Percentiles rank a stretch among this genome's conserved stretches.
Evolutionary conservation across 2,888 invertebrate species (phyloP).

Genomic region (Parthenolecanium corni): DNA sequence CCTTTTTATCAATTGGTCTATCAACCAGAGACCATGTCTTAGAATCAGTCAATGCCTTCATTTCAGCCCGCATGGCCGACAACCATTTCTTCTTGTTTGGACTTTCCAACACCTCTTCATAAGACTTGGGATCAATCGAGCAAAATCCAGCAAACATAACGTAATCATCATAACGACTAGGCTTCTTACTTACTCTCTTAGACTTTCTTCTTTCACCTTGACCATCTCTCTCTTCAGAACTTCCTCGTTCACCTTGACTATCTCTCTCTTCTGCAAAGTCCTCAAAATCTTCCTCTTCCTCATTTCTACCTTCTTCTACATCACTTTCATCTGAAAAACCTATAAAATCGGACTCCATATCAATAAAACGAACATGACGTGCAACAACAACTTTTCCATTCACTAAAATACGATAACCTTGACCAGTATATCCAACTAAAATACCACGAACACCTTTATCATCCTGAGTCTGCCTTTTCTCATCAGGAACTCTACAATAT

Average conservation of each 20-base stretch:
- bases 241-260: background rate
- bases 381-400: background rate
- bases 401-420: background rate
- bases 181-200: background rate
- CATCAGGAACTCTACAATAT: constrained; percentile 35
- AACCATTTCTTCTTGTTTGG: too few species aligned
- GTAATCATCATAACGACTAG: background rate
- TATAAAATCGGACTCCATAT: background rate
- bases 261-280: background rate
- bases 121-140: background rate
- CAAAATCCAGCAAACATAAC: background rate
- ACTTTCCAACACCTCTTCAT: background rate
- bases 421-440: background rate
- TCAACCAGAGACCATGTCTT: too few species aligned
- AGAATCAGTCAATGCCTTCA: too few species aligned
- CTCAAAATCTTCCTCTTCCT: background rate
- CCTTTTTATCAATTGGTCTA: too few species aligned
- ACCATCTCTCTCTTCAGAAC: background rate
- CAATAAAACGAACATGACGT: background rate
- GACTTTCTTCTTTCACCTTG: background rate
- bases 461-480: constrained; percentile 31
- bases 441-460: background rate
- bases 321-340: background rate
- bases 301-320: background rate
- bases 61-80: too few species aligned